Evolutionary conservation across 1,140 invertebrate genomes (phyloP).

Genomic region (Sarcophaga bullata): DNA sequence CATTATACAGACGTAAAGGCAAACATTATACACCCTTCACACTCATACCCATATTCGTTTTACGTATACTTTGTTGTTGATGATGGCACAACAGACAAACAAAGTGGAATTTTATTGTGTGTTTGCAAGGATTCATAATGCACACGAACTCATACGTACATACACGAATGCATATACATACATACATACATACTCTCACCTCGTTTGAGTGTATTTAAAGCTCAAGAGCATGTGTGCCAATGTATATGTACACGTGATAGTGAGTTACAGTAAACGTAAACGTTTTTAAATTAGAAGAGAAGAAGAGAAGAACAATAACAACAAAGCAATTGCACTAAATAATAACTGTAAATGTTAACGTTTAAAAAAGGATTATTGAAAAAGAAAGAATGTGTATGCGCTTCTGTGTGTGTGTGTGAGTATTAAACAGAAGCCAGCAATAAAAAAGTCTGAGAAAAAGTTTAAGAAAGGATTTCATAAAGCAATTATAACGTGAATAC

Average conservation of each 20-base stretch:
- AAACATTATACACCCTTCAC: neutral
- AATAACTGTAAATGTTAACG: neutral
- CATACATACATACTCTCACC: too few relatives aligned
- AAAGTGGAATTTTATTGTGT: neutral
- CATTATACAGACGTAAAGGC: neutral
- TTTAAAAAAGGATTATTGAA: neutral
- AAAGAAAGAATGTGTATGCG: too few relatives aligned
- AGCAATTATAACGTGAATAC: conserved; percentile 9
- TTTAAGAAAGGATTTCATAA: neutral
- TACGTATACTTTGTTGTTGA: too few relatives aligned
- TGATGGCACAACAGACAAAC: too few relatives aligned
- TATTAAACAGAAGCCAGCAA: neutral
- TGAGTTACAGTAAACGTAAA: neutral
- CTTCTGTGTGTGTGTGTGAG: too few relatives aligned
- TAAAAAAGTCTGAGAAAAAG: neutral
- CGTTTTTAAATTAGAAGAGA: neutral
- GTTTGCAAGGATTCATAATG: neutral
- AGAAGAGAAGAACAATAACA: neutral
- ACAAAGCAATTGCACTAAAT: neutral
- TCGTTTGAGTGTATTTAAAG: too few relatives aligned
- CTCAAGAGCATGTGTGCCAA: too few relatives aligned
- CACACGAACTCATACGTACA: too few relatives aligned
- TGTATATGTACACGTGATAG: neutral
- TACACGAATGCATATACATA: too few relatives aligned
- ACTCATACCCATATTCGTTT: too few relatives aligned